Evolutionary conservation across 1,140 invertebrate genomes (phyloP), one percentile per base, ranked within the genome.

Genomic region (Holcopasites calliopsidis): DNA sequence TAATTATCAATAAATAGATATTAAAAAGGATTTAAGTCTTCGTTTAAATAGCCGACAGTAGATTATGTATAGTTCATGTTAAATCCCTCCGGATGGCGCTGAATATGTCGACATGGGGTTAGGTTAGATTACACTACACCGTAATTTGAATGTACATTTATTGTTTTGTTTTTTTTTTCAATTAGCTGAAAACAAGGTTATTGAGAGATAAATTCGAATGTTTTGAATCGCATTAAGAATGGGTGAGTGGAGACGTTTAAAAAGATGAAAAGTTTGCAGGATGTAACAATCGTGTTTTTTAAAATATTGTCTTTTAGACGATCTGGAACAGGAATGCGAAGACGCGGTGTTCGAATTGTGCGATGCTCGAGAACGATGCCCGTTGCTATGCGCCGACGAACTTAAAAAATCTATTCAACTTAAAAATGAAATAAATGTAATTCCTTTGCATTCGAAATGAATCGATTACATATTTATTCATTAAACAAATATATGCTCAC

Each of bases 241-340:
- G 60, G 60, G 79, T 80, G 40, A 18, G 47, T 65, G 1, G 1
- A 23, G 38, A 23, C 21, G 5, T 23, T 33, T 38, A 8, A 57
- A 26, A n/a, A 6, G 31, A 40, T 31, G 21, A 40, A 21, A 5
- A 28, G 11, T 1, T 13, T 38, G 3, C 11, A 47, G 49, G 6
- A 49, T 26, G 26, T 23, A 54, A 28, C 1, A 28, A 11, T 64
- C 6, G 0, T 16, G 21, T 33, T 21, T 50, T 28, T 7, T 23
- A 2, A 47, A 47, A 61, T 44, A 10, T 50, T 10, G 16, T 79
- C 13, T 77, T 76, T 31, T 26, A 87, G 80, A 78, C 31, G 55
- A 85, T 31, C 64, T 87, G 3, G 87, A 90, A 35, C 47, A 88
- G 68, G 69, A 86, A 31, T 89, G 86, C 28, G 88, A 89, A 52